phyloP scores from a whole-genome alignment of 1,140 invertebrate species.

The Hetaerina americana region DNA sequence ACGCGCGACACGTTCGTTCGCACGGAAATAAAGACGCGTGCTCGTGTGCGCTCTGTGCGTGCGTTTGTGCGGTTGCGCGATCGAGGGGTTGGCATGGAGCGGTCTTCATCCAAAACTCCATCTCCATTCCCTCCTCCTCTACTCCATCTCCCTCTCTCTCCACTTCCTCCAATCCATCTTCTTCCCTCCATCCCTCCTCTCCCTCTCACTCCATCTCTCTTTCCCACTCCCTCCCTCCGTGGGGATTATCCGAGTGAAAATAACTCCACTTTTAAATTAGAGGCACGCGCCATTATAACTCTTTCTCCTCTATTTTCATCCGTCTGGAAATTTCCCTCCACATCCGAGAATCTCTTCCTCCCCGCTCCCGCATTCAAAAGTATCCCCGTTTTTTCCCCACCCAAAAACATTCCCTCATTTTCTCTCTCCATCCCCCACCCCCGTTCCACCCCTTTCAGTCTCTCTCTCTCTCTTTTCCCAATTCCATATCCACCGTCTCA shows the following conservation, averaged over 20 bases:
- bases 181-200: too few relatives aligned
- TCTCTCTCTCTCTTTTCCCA: background rate
- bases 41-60: too few relatives aligned
- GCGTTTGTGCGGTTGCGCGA: too few relatives aligned
- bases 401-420: background rate
- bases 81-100: too few relatives aligned
- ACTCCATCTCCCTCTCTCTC: too few relatives aligned
- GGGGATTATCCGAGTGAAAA: background rate
- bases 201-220: background rate
- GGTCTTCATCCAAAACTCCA: too few relatives aligned
- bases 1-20: too few relatives aligned
- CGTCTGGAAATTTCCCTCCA: background rate
- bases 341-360: background rate
- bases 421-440: background rate
- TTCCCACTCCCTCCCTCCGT: background rate
- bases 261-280: background rate
- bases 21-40: too few relatives aligned
- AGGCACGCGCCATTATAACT: background rate
- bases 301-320: background rate
- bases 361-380: background rate
- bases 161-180: too few relatives aligned
- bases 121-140: too few relatives aligned
- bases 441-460: background rate
- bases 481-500: too few relatives aligned
- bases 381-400: background rate